phyloP scores from a whole-genome alignment of 2,113 vertebrate genomes.

The Heterotilapia buettikoferi region DNA sequence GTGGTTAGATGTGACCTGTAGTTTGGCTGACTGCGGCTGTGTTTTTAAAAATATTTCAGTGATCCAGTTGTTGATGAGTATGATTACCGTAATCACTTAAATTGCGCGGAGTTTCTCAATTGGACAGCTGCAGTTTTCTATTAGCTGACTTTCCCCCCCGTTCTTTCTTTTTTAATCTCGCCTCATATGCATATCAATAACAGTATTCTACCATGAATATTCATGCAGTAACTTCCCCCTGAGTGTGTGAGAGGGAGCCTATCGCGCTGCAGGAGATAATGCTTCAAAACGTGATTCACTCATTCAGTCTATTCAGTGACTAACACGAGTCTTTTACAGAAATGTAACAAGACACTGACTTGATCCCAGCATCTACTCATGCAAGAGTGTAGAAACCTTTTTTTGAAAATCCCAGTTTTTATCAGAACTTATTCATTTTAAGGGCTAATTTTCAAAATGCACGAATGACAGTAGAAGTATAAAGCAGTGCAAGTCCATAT shows the following conservation, averaged over 20 bases:
- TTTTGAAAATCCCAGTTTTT: neutral
- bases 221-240: neutral
- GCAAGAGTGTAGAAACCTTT: neutral
- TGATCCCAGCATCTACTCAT: neutral
- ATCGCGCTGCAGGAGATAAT: neutral
- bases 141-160: neutral
- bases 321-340: neutral
- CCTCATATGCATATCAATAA: constrained; percentile 37
- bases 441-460: neutral
- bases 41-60: neutral
- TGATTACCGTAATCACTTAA: neutral
- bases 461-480: neutral
- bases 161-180: neutral
- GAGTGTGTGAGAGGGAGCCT: neutral
- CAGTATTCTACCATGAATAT: neutral
- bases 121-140: constrained; percentile 16
- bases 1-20: neutral
- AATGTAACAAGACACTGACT: neutral
- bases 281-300: constrained; percentile 10
- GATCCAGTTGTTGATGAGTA: neutral
- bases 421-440: neutral
- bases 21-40: neutral
- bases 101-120: neutral
- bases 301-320: neutral
- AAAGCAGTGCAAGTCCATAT: neutral